phyloP scores from a whole-genome alignment of 2,888 invertebrate species.

The Clanis bilineata region DNA sequence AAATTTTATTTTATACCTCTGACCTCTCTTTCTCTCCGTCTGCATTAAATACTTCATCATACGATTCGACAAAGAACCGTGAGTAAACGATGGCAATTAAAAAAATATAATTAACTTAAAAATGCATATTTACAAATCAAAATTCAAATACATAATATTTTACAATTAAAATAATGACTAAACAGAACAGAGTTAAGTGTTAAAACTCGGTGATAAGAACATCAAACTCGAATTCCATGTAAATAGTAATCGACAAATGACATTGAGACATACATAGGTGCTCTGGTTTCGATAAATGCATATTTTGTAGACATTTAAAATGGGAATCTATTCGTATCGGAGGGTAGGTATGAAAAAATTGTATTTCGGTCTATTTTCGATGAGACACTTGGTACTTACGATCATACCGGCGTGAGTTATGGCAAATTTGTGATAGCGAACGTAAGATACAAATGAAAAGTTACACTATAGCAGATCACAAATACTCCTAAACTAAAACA shows the following conservation, averaged over 20 bases:
- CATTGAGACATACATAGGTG: slow-evolving; percentile 44
- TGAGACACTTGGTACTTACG: slow-evolving; percentile 47
- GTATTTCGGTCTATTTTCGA: slow-evolving; percentile 40
- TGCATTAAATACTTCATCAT: slow-evolving; percentile 74
- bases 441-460: slow-evolving; percentile 69
- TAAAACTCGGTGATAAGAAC: slow-evolving; percentile 40
- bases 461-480: slow-evolving; percentile 80
- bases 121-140: slow-evolving; percentile 79
- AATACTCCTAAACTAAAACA: slow-evolving; percentile 71
- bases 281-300: slow-evolving; percentile 57
- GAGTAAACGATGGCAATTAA: slow-evolving; percentile 77
- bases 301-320: slow-evolving; percentile 40
- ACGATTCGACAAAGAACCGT: slow-evolving; percentile 65
- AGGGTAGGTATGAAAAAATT: slow-evolving; percentile 54
- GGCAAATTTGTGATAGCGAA: slow-evolving; percentile 73
- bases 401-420: slow-evolving; percentile 68
- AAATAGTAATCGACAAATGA: slow-evolving; percentile 43
- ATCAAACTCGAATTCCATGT: slow-evolving; percentile 43
- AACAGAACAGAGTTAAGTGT: slow-evolving; percentile 59
- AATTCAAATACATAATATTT: slow-evolving; percentile 76
- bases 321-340: slow-evolving; percentile 47
- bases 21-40: slow-evolving; percentile 65
- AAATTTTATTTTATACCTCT: slow-evolving; percentile 77
- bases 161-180: slow-evolving; percentile 81
- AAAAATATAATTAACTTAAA: slow-evolving; percentile 73